Percentiles rank a stretch among this genome's conserved stretches.
Conservation (phyloP, 2,113 vertebrate species). For the Garra rufa region DNA sequence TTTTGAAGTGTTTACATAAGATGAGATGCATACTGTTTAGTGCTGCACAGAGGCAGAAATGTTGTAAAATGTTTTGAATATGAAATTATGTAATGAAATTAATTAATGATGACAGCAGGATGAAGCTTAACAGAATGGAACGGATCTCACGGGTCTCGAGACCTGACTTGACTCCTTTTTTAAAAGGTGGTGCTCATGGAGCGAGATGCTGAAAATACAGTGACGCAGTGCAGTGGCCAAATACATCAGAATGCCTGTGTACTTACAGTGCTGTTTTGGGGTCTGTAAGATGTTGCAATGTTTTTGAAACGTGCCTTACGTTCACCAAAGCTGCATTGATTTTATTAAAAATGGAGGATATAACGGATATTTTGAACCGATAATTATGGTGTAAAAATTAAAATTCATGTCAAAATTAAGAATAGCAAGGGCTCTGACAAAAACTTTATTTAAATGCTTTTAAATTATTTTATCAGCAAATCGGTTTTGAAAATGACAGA, state of each 20-base stretch:
- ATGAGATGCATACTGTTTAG: neutral
- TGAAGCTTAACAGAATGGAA: neutral
- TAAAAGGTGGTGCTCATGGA: neutral
- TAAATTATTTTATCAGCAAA: no score
- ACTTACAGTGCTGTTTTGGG: neutral
- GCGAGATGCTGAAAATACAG: no score
- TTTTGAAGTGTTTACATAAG: neutral
- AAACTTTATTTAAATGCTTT: no score
- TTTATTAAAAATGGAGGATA: no score
- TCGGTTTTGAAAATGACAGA: no score
- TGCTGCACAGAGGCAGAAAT: neutral
- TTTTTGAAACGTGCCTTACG: neutral
- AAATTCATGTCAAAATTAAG: no score
- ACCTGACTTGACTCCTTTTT: conserved; percentile 6
- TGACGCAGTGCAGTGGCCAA: no score
- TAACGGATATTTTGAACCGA: no score
- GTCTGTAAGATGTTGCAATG: neutral
- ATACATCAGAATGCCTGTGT: neutral
- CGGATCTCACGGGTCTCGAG: neutral
- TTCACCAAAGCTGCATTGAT: no score
- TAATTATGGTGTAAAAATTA: no score
- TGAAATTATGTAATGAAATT: neutral
- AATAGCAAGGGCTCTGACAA: no score
- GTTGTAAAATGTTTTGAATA: conserved; percentile 7
- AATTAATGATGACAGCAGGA: neutral